These are phyloP conservation scores for Garrulus glandarius DNA, from an alignment of 2,797 vertebrate genomes.

Conservation along the genomic window DNA sequence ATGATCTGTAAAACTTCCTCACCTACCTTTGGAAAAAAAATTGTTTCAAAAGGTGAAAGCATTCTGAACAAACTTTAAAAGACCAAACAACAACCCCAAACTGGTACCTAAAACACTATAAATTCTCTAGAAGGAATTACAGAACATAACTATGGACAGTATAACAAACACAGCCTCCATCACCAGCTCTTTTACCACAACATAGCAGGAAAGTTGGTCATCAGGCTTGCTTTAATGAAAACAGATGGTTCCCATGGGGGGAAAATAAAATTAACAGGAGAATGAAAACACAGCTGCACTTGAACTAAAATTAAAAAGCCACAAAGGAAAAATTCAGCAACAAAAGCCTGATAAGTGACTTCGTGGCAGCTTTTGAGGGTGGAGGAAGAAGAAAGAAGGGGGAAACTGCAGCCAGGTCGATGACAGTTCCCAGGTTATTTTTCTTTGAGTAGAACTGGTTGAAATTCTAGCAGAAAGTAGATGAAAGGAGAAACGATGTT, in stretches of 20 bases:
- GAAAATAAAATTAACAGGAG: not conserved
- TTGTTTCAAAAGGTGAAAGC: not conserved
- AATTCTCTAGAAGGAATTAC: not conserved
- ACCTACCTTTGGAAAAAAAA: not conserved
- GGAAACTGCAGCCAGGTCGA: not conserved
- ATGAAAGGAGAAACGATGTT: not conserved
- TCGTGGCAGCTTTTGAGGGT: not conserved
- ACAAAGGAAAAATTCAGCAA: constrained; percentile 28
- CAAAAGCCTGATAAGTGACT: constrained; percentile 21
- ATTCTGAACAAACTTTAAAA: not conserved
- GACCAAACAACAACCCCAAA: not conserved
- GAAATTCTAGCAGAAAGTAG: not conserved
- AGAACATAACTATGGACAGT: not conserved
- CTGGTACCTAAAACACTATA: not conserved
- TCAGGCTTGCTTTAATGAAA: constrained; percentile 13
- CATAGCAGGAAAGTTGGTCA: constrained; percentile 49
- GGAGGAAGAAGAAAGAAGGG: not conserved
- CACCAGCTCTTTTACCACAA: constrained; percentile 35
- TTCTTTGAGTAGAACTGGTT: not conserved
- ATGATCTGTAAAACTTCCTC: not conserved
- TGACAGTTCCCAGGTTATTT: not conserved
- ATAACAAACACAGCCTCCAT: not conserved
- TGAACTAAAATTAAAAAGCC: constrained; percentile 33
- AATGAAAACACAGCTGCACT: constrained; percentile 60
- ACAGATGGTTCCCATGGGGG: not conserved